Percentiles rank a stretch among this genome's conserved stretches.
These are phyloP conservation scores for Pygmarrhopalites habei DNA, from an alignment of 1,140 invertebrate species.

Conservation along the genomic window DNA sequence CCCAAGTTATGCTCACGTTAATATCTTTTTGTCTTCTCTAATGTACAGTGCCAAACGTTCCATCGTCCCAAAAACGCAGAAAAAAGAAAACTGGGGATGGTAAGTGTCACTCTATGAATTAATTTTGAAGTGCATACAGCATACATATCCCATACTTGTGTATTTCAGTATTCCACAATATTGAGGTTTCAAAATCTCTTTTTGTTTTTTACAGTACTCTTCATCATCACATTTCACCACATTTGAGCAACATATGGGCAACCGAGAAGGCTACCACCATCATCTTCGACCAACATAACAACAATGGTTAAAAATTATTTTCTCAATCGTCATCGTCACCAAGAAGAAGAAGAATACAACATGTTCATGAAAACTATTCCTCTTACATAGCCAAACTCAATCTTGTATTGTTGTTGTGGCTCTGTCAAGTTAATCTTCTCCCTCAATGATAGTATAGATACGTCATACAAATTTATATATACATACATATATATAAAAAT, in stretches of 20 bases:
- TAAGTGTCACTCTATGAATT: no score
- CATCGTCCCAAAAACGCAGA: conserved; percentile 30
- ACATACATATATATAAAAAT: neutral
- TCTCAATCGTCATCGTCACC: no score
- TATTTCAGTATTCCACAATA: no score
- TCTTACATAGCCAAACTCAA: neutral
- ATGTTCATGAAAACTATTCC: neutral
- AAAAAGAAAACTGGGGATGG: no score
- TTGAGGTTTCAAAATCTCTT: no score
- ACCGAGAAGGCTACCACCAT: conserved; percentile 31
- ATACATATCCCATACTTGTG: no score
- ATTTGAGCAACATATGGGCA: conserved; percentile 25
- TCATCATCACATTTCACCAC: conserved; percentile 30
- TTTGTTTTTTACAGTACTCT: conserved; percentile 29
- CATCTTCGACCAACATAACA: conserved; percentile 38
- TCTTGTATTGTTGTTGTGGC: neutral
- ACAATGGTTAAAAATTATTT: conserved; percentile 38
- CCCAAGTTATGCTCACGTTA: no score
- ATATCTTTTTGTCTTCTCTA: no score
- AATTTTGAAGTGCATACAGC: no score
- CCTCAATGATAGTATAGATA: neutral
- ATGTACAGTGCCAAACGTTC: conserved; percentile 35
- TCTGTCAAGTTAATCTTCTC: neutral
- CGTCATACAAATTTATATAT: neutral
- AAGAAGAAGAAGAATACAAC: neutral